Evolutionary conservation across 2,888 invertebrate genomes (phyloP).

Genomic region (Phragmatobia fuliginosa): DNA sequence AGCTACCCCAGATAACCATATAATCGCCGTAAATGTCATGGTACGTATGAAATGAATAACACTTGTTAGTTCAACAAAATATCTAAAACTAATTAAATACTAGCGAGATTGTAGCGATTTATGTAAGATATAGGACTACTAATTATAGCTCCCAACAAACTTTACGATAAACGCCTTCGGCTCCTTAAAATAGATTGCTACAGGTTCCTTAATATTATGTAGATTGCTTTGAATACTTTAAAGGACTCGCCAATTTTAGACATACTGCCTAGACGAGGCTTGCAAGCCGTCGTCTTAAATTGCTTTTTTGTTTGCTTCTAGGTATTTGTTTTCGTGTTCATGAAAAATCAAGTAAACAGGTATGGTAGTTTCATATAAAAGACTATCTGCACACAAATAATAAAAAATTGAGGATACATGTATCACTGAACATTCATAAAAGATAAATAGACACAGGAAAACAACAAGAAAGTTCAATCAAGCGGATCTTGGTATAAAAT

Average conservation of each 20-base stretch:
- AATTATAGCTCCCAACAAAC: background rate
- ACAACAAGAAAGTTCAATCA: conserved; percentile 34
- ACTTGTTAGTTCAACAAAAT: background rate
- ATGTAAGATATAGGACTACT: background rate
- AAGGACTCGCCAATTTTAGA: background rate
- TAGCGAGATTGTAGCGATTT: background rate
- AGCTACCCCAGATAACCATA: no score
- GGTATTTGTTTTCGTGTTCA: background rate
- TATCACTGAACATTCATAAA: conserved; percentile 23
- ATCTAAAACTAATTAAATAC: background rate
- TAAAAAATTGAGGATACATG: conserved; percentile 27
- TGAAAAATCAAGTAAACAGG: background rate
- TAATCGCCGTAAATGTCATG: background rate
- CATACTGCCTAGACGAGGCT: background rate
- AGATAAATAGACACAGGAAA: conserved; percentile 29
- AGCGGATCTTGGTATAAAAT: conserved; percentile 26
- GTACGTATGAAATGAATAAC: background rate
- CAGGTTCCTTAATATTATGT: conserved; percentile 2
- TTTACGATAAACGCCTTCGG: background rate
- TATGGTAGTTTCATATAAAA: background rate
- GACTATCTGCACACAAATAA: background rate
- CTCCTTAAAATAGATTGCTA: background rate
- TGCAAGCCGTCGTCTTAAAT: background rate
- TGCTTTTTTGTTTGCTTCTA: background rate
- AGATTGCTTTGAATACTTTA: conserved; percentile 4